Base-by-base conservation (phyloP, 23 tunicate species). In the Corella eumyota region DNA sequence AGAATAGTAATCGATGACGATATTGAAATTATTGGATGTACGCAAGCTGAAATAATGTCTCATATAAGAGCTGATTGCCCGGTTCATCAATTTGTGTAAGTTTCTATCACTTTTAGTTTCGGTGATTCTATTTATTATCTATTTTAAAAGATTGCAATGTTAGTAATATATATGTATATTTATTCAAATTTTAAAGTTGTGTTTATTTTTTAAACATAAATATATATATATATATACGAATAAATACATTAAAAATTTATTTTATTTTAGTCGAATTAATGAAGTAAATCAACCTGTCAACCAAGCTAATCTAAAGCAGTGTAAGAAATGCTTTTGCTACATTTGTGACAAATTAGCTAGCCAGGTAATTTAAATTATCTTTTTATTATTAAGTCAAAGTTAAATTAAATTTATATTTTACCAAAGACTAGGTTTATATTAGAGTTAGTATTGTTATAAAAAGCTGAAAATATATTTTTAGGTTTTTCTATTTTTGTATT, bases 61-160 rank as follows among this genome's bases (percentile, higher is more conserved):
- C 95, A 85, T 49, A 71, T 70, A 31, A 46, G 95, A 45, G 49
- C 79, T 13, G 85, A 85, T 38, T 85, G 95, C 32, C 85, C 95
- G 6, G 53, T 76, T 27, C 79, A 85, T 51, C 59, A 31, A 9
- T 85, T 76, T 60, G 45, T 32, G 95, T 85, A 65, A 76, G 95
- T 72, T 25, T 22, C 30, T 50, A 3, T 56, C 44, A 57, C 27
- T 15, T 24, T 34, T 1, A 15, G 9, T 33, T 23, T 32, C n/a
- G 57, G 40, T 4, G 4, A 15, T 21, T 48, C 11, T 4, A 26
- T 65, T 65, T 2, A 28, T 4, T 47, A 48, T 5, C 4, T 21
- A 45, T 54, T 13, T 22, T 59, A 28, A 6, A 9, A 37, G 20
- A 24, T 7, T 28, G 6, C 7, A 28, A 7, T n/a, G n/a, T n/a